Conservation (phyloP, 2,113 vertebrate genomes). For the Sinocyclocheilus anshuiensis region DNA sequence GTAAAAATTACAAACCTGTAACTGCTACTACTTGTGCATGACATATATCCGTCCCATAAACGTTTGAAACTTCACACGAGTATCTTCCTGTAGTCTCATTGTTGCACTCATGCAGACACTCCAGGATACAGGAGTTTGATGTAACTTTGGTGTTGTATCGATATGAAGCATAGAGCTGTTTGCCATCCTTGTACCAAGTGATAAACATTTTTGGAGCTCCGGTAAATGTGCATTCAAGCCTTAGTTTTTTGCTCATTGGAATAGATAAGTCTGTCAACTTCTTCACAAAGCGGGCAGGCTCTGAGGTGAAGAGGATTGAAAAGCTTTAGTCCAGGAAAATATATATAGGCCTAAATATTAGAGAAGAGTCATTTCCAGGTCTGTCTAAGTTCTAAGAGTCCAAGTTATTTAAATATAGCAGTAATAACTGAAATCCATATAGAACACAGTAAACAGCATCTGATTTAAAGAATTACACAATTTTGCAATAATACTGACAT, state of each 20-base stretch:
- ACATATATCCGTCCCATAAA: constrained; percentile 80
- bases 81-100: constrained; percentile 39
- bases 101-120: too few species aligned
- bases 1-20: constrained; percentile 75
- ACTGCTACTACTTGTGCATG: constrained; percentile 78
- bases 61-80: constrained; percentile 80
- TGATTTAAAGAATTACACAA: background rate
- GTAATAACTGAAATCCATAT: background rate
- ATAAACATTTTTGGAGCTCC: too few species aligned
- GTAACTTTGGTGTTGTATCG: too few species aligned
- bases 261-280: too few species aligned
- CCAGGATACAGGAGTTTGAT: too few species aligned
- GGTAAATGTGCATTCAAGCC: too few species aligned
- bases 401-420: constrained; percentile 73
- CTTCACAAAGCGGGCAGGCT: too few species aligned
- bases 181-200: too few species aligned
- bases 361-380: background rate
- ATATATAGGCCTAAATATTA: background rate
- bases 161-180: too few species aligned
- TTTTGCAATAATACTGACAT: background rate
- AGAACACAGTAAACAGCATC: background rate
- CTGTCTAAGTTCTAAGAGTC: background rate
- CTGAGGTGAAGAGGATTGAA: too few species aligned
- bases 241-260: too few species aligned
- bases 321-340: too few species aligned